A percentile compares a stretch with the other conserved stretches of the same genome.
phyloP scores from a whole-genome alignment of 2,888 invertebrate genomes.

The Biston betularia region DNA sequence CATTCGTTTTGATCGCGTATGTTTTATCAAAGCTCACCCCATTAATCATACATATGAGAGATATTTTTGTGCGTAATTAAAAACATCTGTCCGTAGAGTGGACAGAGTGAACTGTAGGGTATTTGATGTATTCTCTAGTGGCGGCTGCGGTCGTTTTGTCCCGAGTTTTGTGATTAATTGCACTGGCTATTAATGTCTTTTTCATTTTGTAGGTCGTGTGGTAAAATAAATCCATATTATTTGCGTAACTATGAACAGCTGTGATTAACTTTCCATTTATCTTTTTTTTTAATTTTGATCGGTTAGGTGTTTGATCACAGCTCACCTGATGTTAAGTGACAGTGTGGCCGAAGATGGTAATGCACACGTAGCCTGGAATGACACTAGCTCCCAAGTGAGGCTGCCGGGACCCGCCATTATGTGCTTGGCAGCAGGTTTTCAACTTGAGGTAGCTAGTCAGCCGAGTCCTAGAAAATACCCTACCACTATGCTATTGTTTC shows the following conservation, averaged over 20 bases:
- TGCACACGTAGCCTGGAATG: no score
- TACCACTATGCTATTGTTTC: no score
- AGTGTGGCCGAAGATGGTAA: no score
- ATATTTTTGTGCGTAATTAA: constrained; percentile 55
- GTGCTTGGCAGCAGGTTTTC: no score
- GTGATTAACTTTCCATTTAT: no score
- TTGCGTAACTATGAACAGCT: background rate
- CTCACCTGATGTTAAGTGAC: no score
- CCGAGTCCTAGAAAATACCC: no score
- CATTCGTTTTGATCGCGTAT: background rate
- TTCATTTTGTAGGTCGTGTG: background rate
- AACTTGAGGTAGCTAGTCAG: no score
- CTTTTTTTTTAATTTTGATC: no score
- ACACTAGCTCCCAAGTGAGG: no score
- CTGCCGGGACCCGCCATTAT: no score
- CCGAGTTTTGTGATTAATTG: constrained; percentile 27
- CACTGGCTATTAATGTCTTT: background rate
- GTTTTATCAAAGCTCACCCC: constrained; percentile 20
- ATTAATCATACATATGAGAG: constrained; percentile 42
- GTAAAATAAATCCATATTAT: background rate
- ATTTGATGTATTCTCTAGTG: constrained; percentile 17
- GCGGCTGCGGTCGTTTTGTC: constrained; percentile 13
- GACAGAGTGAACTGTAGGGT: constrained; percentile 19
- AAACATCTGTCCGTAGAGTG: constrained; percentile 52
- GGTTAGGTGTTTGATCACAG: no score